Conservation (phyloP, 1,140 invertebrate genomes). For the Battus philenor region DNA sequence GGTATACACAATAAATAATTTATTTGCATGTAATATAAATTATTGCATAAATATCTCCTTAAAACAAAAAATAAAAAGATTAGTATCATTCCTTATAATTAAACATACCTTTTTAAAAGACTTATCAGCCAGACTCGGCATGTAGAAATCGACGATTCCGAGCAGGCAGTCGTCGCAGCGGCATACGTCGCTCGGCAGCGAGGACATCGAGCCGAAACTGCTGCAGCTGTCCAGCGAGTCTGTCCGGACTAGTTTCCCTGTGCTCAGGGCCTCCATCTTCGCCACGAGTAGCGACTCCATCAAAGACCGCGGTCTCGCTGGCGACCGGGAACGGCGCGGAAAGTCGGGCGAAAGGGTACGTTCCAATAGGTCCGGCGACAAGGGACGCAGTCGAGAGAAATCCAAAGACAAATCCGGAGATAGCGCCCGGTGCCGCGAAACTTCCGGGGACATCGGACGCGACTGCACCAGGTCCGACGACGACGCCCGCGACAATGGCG, state of each 20-base stretch:
- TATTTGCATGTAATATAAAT: too few species aligned
- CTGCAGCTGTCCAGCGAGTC: conserved; percentile 87
- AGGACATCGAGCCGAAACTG: conserved; percentile 82
- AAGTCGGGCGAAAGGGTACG: conserved; percentile 54
- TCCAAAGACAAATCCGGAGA: conserved; percentile 36
- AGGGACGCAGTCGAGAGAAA: conserved; percentile 23
- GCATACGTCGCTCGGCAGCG: conserved; percentile 83
- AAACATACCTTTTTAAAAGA: conserved; percentile 81
- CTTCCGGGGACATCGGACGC: conserved; percentile 18
- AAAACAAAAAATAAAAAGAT: too few species aligned
- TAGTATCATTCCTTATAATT: too few species aligned
- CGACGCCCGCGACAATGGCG: conserved; percentile 57
- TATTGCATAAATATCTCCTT: too few species aligned
- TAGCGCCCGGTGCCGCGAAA: conserved; percentile 24
- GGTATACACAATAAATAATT: too few species aligned
- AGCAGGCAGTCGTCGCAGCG: conserved; percentile 89
- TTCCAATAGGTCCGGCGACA: conserved; percentile 32
- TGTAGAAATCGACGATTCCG: conserved; percentile 85
- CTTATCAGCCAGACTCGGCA: conserved; percentile 78
- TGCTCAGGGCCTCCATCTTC: conserved; percentile 82
- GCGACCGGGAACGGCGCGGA: conserved; percentile 58
- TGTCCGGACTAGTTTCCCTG: conserved; percentile 78
- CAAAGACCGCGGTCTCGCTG: conserved; percentile 79
- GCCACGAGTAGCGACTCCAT: conserved; percentile 87
- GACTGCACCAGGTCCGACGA: conserved; percentile 39